These are phyloP conservation scores for Hapalemur alaotrensis DNA, from an alignment of 2,797 vertebrate species.

Conservation along the genomic window DNA sequence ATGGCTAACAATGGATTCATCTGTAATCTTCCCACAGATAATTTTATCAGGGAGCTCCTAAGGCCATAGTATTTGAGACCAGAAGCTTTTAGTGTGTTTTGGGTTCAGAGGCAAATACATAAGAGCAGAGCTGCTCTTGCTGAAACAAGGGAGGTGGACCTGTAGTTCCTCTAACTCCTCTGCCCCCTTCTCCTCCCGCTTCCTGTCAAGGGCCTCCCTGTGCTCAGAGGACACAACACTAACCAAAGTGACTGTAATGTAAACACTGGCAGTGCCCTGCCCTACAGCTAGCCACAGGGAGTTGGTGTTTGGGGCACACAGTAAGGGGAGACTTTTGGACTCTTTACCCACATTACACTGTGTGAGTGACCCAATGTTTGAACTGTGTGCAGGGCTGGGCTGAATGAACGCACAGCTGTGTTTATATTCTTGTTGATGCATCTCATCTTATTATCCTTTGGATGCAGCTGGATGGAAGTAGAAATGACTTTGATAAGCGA, in stretches of 20 bases:
- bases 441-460: neutral
- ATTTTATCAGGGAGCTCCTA: neutral
- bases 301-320: neutral
- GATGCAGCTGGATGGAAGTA: neutral
- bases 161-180: fast-evolving
- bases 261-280: neutral
- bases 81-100: neutral
- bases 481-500: neutral
- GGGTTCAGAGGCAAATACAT: neutral
- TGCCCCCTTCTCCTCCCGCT: neutral
- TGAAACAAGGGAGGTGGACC: neutral
- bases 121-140: neutral
- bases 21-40: neutral
- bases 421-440: neutral
- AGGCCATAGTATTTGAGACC: neutral
- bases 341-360: fast-evolving
- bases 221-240: fast-evolving
- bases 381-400: neutral
- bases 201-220: neutral
- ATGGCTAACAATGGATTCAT: neutral
- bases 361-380: neutral
- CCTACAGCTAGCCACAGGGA: neutral
- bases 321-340: neutral
- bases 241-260: fast-evolving
- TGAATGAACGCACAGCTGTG: neutral